These are phyloP conservation scores for Acleris literana DNA, from an alignment of 2,888 invertebrate genomes.

Conservation along the genomic window DNA sequence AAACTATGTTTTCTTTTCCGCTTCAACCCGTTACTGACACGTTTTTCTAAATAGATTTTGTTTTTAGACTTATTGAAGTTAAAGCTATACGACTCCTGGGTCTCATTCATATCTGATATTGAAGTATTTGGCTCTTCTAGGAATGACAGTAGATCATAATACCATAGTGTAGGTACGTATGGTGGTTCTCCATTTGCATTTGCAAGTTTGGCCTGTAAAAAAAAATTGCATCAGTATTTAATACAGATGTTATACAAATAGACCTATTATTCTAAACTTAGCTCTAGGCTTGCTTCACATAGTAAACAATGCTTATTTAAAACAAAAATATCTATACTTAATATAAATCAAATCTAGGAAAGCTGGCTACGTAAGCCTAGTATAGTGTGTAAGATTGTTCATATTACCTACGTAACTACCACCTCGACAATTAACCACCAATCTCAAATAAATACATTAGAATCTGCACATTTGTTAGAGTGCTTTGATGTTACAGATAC, in stretches of 20 bases:
- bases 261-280: neutral
- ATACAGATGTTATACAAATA: neutral
- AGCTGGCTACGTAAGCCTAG: no score
- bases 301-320: neutral
- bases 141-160: conserved; percentile 2
- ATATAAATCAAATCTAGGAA: no score
- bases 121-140: conserved; percentile 1
- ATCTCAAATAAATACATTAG: no score
- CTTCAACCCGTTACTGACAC: neutral
- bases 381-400: no score
- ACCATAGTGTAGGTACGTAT: conserved; percentile 1
- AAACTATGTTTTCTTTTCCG: neutral
- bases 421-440: no score
- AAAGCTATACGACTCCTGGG: neutral
- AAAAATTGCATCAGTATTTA: neutral
- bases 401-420: no score
- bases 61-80: conserved; percentile 7
- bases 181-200: neutral
- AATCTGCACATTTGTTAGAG: no score
- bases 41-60: conserved; percentile 12
- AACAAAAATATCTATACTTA: no score
- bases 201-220: neutral
- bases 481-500: no score
- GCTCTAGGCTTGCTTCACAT: neutral
- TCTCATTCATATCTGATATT: neutral